Conservation (phyloP, 2,113 vertebrate species). For the rat (Rattus norvegicus) region DNA sequence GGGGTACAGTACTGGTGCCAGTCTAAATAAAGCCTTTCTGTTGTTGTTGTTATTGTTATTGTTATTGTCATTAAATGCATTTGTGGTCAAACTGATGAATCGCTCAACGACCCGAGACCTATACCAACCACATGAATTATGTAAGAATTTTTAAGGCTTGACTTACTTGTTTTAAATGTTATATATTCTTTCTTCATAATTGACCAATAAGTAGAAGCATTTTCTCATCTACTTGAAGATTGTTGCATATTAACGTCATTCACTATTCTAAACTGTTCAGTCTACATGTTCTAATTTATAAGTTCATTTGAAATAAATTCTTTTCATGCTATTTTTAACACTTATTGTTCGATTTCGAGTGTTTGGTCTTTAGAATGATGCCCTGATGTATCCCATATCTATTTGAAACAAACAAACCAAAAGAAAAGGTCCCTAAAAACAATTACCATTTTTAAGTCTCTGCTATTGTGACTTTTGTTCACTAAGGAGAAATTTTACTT, state of each 20-base stretch:
- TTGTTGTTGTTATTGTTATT: neutral
- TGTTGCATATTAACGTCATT: too few species aligned
- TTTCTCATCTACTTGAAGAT: too few species aligned
- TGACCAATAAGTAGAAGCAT: neutral
- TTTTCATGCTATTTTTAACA: constrained; percentile 13
- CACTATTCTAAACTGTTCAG: too few species aligned
- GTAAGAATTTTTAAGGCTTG: neutral
- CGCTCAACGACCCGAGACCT: too few species aligned
- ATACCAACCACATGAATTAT: too few species aligned
- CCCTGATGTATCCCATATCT: neutral
- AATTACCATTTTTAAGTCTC: neutral
- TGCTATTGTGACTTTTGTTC: neutral
- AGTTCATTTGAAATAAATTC: neutral
- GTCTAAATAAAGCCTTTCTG: neutral
- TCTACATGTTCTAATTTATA: neutral
- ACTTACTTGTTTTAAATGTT: neutral
- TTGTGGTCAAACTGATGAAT: too few species aligned
- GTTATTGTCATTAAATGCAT: too few species aligned
- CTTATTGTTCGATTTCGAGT: neutral
- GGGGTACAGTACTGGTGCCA: neutral
- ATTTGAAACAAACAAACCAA: neutral
- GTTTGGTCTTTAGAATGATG: neutral
- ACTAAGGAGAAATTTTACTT: neutral
- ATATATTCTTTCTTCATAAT: constrained; percentile 12
- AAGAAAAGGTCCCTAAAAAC: neutral